phyloP scores from a whole-genome alignment of 2,113 vertebrate species.

The Malurus elegans region DNA sequence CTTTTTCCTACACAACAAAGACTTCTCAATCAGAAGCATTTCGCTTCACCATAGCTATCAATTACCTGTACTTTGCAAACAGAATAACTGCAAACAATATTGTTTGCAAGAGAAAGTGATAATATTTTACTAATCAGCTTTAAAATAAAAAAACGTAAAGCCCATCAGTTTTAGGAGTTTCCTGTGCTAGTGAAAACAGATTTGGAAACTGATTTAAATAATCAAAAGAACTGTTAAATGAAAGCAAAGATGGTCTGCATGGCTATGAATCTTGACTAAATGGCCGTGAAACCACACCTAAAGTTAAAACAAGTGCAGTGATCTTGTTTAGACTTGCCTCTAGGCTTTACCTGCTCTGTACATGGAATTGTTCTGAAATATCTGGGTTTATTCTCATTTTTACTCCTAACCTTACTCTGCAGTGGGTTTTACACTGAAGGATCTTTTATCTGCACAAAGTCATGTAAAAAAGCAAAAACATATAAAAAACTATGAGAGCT shows the following conservation, averaged over 20 bases:
- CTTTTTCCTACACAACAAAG: background rate
- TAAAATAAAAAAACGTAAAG: background rate
- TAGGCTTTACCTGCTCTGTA: background rate
- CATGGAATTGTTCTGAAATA: background rate
- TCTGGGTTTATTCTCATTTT: background rate
- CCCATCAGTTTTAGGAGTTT: background rate
- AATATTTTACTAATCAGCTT: background rate
- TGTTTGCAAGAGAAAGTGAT: background rate
- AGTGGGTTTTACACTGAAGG: background rate
- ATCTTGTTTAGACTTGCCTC: conserved; percentile 2
- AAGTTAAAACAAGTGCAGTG: conserved; percentile 23
- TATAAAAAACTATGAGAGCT: too few relatives aligned
- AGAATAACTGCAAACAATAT: background rate
- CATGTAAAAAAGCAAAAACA: background rate
- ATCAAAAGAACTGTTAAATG: background rate
- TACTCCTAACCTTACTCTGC: background rate
- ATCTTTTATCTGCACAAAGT: background rate
- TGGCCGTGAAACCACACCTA: background rate
- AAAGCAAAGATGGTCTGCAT: background rate
- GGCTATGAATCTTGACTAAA: background rate
- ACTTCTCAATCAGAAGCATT: background rate
- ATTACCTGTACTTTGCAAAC: background rate
- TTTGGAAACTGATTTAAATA: background rate
- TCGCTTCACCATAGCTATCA: background rate
- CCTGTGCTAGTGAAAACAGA: background rate